Base-by-base conservation (phyloP, 2,888 invertebrate species). In the Cheiracanthium punctorium region DNA sequence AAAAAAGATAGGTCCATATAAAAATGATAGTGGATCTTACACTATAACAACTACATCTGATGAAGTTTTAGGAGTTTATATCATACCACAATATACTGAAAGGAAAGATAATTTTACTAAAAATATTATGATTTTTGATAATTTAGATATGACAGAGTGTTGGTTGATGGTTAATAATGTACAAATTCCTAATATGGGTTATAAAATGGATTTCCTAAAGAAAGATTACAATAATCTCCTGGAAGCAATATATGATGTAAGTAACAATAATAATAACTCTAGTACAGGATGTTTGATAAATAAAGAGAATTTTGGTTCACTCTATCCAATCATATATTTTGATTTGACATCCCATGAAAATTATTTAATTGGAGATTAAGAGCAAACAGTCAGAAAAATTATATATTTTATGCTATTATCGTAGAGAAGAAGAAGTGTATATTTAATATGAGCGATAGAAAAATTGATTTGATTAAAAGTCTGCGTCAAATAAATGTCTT, bases 91-190 rank as follows among this genome's bases (percentile, higher is more conserved):
- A 41, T 69, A 70, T 37, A 24, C 12, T 24, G 24, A 52, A 5
- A 79, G 58, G 37, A 20, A 20, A 17, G 58, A 79, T 24, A 79
- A 79, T 58, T 12, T 1, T 0, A 58, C 48, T 17, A 24, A 71
- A 33, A 70, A n/a, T n/a, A n/a, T n/a, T n/a, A n/a, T 41, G 70
- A 79, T 30, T 30, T 79, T 70, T 58, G 76, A 76, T 28, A 2
- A 76, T 30, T 43, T 67, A 30, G 76, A 76, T 30, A 73, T 80
- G 73, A 73, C 20, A 17, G 58, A 65, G 37, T 43, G 73, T 32
- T 72, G 30, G 1, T 10, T 80, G 1, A 73, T 17, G 71, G 41
- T 80, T 29, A 80, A 80, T 43, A 65, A 32, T 0, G 29, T 64
- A 28, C 30, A 24, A 28, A 20, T 33, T n/a, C 64, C 37, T 4